phyloP scores from a whole-genome alignment of 2,113 vertebrate species.

The Gadus macrocephalus region DNA sequence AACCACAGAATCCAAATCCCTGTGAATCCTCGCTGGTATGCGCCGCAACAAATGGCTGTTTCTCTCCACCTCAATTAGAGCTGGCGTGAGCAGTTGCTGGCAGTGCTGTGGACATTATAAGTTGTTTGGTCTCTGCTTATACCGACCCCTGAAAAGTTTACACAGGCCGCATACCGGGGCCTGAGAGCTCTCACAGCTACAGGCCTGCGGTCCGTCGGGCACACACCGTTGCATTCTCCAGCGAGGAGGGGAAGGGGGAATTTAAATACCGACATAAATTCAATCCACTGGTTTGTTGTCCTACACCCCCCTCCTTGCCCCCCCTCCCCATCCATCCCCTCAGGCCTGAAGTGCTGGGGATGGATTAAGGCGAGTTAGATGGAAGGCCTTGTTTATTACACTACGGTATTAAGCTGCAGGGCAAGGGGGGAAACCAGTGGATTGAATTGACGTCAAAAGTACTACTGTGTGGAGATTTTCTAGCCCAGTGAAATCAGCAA shows the following conservation, averaged over 20 bases:
- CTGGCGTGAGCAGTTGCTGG: slow-evolving; percentile 35
- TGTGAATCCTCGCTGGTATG: slow-evolving; percentile 70
- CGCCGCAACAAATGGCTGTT: slow-evolving; percentile 43
- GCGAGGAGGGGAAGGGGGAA: slow-evolving; percentile 21
- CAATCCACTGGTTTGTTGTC: too few relatives aligned
- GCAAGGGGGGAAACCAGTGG: too few relatives aligned
- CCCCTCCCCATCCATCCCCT: too few relatives aligned
- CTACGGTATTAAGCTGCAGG: too few relatives aligned
- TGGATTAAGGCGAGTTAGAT: too few relatives aligned
- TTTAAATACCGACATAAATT: slow-evolving; percentile 30
- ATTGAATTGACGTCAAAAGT: too few relatives aligned
- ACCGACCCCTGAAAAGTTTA: slow-evolving; percentile 11
- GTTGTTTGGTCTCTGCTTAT: slow-evolving; percentile 20
- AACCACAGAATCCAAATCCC: slow-evolving; percentile 67
- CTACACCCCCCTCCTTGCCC: too few relatives aligned
- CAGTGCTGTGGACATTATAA: slow-evolving; percentile 34
- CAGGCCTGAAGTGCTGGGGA: too few relatives aligned
- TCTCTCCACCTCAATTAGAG: slow-evolving; percentile 55
- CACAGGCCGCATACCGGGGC: neutral
- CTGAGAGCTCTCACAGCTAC: neutral
- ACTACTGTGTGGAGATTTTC: too few relatives aligned
- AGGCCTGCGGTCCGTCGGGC: neutral
- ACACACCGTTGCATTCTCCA: neutral
- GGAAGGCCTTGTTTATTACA: too few relatives aligned
- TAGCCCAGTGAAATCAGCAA: too few relatives aligned